These are phyloP conservation scores for Oryzias woworae DNA, from an alignment of 2,113 vertebrate species.

Conservation along the genomic window DNA sequence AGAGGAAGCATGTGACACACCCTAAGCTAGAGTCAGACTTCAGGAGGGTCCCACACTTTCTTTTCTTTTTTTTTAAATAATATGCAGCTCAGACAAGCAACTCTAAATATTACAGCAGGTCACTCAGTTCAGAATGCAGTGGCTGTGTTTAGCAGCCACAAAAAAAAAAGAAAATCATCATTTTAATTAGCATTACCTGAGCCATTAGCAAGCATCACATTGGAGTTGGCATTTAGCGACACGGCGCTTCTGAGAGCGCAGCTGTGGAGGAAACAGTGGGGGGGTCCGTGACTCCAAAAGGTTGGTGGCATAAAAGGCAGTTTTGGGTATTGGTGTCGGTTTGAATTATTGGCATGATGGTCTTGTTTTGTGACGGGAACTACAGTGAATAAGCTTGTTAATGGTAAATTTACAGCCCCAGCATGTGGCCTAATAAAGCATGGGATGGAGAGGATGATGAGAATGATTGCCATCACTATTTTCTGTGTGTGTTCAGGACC, in stretches of 20 bases:
- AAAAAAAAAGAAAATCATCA: slow-evolving; percentile 15
- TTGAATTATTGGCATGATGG: slow-evolving; percentile 66
- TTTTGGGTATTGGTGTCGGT: slow-evolving; percentile 64
- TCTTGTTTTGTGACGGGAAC: slow-evolving; percentile 70
- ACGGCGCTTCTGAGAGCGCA: background rate
- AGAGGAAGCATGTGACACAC: slow-evolving; percentile 79
- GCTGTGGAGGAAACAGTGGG: background rate
- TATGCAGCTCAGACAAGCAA: slow-evolving; percentile 68
- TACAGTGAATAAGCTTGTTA: slow-evolving; percentile 73
- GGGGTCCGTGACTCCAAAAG: slow-evolving; percentile 16
- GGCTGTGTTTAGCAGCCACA: slow-evolving; percentile 10
- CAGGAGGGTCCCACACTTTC: slow-evolving; percentile 29
- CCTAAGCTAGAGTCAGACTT: slow-evolving; percentile 64
- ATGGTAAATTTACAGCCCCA: slow-evolving; percentile 77
- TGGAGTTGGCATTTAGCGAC: slow-evolving; percentile 30
- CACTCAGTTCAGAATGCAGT: slow-evolving; percentile 51
- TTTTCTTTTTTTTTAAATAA: slow-evolving; percentile 19
- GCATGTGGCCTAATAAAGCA: slow-evolving; percentile 75
- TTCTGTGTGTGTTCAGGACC: slow-evolving; percentile 35
- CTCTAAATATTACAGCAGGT: slow-evolving; percentile 72
- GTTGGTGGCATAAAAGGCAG: slow-evolving; percentile 48
- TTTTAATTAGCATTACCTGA: slow-evolving; percentile 28
- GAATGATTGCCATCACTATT: slow-evolving; percentile 58
- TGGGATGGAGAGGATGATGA: slow-evolving; percentile 62
- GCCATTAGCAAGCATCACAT: slow-evolving; percentile 29